Conservation (phyloP, 2,797 vertebrate genomes). For the Mormyrus proboscirostris region DNA sequence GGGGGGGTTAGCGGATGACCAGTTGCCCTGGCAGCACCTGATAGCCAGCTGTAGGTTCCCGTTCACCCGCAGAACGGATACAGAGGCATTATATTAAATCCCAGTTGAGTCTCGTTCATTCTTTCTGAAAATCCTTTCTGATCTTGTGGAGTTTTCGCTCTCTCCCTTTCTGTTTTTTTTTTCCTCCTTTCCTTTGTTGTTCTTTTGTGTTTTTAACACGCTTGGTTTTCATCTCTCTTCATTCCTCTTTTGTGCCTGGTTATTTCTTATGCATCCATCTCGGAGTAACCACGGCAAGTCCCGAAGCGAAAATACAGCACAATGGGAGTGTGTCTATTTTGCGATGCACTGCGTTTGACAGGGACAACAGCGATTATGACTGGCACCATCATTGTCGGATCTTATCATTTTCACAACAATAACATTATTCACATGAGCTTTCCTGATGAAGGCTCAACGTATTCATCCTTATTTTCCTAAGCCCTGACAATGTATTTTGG, state of each 20-base stretch:
- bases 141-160: background rate
- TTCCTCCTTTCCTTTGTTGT: background rate
- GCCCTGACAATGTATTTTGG: background rate
- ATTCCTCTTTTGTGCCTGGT: constrained; percentile 1
- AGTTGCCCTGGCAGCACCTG: constrained; percentile 5
- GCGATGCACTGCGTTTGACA: constrained; percentile 5
- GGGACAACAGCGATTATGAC: constrained; percentile 12
- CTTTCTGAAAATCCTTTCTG: constrained; percentile 19
- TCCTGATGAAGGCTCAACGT: background rate
- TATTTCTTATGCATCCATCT: background rate
- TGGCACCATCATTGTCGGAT: background rate
- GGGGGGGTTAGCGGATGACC: constrained; percentile 23
- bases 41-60: background rate
- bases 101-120: constrained; percentile 23
- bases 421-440: constrained; percentile 9
- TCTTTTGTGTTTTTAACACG: background rate
- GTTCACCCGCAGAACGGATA: constrained; percentile 23
- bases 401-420: constrained; percentile 14
- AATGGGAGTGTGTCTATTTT: constrained; percentile 12
- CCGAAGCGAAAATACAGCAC: background rate
- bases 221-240: background rate
- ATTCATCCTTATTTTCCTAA: background rate
- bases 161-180: background rate
- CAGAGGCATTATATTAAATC: constrained; percentile 25
- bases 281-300: background rate